Conservation (phyloP, 2,113 vertebrate genomes). For the Pampusana beccarii region DNA sequence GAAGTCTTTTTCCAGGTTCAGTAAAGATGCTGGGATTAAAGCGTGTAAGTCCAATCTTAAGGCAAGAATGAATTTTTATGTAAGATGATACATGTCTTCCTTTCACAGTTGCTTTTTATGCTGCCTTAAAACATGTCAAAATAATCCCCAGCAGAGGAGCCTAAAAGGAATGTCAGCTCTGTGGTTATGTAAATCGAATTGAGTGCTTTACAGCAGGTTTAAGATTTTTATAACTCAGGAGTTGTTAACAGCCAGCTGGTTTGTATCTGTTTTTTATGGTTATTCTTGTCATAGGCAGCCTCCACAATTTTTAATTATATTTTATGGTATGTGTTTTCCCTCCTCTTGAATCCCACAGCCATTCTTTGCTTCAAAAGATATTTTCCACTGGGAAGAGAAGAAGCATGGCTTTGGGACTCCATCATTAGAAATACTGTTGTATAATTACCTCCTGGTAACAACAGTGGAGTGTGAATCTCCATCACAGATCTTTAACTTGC, state of each 20-base stretch:
- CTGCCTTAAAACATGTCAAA: conserved; percentile 85
- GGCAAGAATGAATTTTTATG: conserved; percentile 76
- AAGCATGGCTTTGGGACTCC: conserved; percentile 70
- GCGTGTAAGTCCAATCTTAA: conserved; percentile 68
- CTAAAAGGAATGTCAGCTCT: conserved; percentile 83
- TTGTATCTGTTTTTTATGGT: conserved; percentile 88
- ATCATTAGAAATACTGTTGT: conserved; percentile 73
- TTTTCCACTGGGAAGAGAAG: conserved; percentile 76
- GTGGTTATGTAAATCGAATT: conserved; percentile 87
- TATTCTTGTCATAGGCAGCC: conserved; percentile 88
- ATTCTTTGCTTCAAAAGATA: conserved; percentile 77
- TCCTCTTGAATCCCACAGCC: conserved; percentile 80
- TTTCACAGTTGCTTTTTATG: conserved; percentile 82
- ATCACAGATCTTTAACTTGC: conserved; percentile 49
- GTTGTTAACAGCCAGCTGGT: conserved; percentile 89
- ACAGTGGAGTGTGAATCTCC: conserved; percentile 64
- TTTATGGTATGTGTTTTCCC: conserved; percentile 85
- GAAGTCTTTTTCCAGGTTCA: conserved; percentile 64
- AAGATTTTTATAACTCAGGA: conserved; percentile 89
- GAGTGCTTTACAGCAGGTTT: conserved; percentile 87
- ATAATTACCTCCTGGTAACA: conserved; percentile 75
- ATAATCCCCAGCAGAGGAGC: conserved; percentile 81
- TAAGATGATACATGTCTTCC: conserved; percentile 80
- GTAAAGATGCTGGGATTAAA: conserved; percentile 72
- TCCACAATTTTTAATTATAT: conserved; percentile 89